Percentiles rank a stretch among this genome's conserved stretches.
Conservation (phyloP, 2,888 invertebrate species). For the Calameuta pallipes region DNA sequence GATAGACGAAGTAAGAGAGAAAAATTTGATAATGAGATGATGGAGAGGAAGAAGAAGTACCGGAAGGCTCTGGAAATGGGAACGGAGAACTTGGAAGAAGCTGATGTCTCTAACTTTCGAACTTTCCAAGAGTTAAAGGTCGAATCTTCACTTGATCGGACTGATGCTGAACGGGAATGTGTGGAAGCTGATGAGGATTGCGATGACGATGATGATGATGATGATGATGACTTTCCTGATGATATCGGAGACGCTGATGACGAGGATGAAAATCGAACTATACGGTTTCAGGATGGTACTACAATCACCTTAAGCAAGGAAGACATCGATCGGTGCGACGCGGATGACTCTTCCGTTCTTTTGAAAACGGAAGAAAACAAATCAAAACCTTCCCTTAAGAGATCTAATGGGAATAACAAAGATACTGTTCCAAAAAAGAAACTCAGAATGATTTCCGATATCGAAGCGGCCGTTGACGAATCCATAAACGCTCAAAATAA, state of each 20-base stretch:
- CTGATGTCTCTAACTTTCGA: slow-evolving; percentile 37
- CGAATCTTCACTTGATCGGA: neutral
- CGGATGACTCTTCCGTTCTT: neutral
- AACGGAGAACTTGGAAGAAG: slow-evolving; percentile 15
- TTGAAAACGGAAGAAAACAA: neutral
- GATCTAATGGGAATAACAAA: neutral
- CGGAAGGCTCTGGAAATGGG: slow-evolving; percentile 16
- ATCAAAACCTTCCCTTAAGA: neutral
- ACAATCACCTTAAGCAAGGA: slow-evolving; percentile 25
- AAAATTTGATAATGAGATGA: slow-evolving; percentile 13
- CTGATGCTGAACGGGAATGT: slow-evolving; percentile 9
- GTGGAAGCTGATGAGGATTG: slow-evolving; percentile 12
- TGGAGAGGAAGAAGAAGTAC: slow-evolving; percentile 13
- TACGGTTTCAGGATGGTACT: slow-evolving; percentile 32
- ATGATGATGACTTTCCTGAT: slow-evolving; percentile 1
- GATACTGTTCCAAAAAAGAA: neutral
- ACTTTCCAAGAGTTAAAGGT: slow-evolving; percentile 4
- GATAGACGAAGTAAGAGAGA: slow-evolving; percentile 13
- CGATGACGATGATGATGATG: slow-evolving; percentile 16
- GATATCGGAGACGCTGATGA: slow-evolving; percentile 25
- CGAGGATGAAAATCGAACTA: slow-evolving; percentile 26
- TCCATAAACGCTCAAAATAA: neutral
- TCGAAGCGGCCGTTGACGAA: slow-evolving; percentile 29
- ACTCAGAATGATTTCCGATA: neutral
- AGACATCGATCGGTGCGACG: slow-evolving; percentile 25